Evolutionary conservation across 1,140 invertebrate species (phyloP).

Genomic region (Chymomyza costata): DNA sequence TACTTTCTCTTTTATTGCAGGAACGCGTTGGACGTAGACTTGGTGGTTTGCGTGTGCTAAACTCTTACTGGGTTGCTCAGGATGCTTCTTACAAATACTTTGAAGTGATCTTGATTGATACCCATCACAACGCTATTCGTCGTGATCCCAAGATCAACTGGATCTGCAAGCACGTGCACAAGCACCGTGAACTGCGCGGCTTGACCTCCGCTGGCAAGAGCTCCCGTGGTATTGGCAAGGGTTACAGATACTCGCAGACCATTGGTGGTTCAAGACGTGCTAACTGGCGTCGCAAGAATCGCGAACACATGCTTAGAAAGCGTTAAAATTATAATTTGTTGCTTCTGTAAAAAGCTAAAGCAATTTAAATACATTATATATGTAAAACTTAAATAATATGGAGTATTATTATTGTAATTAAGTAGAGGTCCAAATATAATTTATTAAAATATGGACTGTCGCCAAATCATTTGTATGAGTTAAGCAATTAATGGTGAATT

Average conservation of each 20-base stretch:
- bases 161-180: constrained; percentile 97
- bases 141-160: constrained; percentile 97
- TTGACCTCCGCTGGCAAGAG: constrained; percentile 97
- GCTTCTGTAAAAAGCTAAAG: too few species aligned
- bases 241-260: constrained; percentile 95
- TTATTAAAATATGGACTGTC: too few species aligned
- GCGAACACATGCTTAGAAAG: constrained; percentile 94
- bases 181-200: constrained; percentile 98
- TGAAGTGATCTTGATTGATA: constrained; percentile 97
- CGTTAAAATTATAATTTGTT: constrained; percentile 84
- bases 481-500: too few species aligned
- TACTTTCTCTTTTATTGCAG: constrained; percentile 77
- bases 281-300: constrained; percentile 95
- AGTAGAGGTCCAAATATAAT: too few species aligned
- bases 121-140: constrained; percentile 95
- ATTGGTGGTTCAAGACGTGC: constrained; percentile 96
- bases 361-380: too few species aligned
- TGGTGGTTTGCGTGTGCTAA: constrained; percentile 94
- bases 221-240: constrained; percentile 97
- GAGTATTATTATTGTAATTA: too few species aligned
- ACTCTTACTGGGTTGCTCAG: constrained; percentile 99
- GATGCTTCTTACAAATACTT: constrained; percentile 99
- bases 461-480: too few species aligned
- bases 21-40: constrained; percentile 96
- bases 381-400: too few species aligned